Conservation (phyloP, 2,888 invertebrate species). For the Ophion costatus region DNA sequence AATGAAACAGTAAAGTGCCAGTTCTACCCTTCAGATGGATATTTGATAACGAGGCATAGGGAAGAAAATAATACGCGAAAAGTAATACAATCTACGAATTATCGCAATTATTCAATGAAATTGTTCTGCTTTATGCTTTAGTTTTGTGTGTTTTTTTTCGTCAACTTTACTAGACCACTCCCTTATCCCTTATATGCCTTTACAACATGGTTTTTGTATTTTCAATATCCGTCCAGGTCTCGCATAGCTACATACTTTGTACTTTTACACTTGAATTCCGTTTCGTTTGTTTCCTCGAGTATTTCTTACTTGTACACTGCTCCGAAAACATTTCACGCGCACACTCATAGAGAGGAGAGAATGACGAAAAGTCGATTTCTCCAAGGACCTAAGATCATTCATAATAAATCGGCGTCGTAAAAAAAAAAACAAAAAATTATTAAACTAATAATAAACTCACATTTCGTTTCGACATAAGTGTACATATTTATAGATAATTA, state of each 20-base stretch:
- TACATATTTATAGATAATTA: conserved; percentile 55
- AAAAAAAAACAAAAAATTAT: conserved; percentile 59
- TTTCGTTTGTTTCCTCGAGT: conserved; percentile 50
- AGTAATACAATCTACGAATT: conserved; percentile 19
- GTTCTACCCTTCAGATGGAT: conserved; percentile 58
- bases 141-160: conserved; percentile 20
- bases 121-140: conserved; percentile 5
- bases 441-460: conserved; percentile 64
- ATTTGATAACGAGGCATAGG: conserved; percentile 59
- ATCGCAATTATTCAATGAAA: conserved; percentile 32
- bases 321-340: conserved; percentile 20
- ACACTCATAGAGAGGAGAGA: conserved; percentile 14
- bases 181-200: conserved; percentile 77
- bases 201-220: conserved; percentile 72
- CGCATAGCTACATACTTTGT: conserved; percentile 76
- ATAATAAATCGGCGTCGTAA: conserved; percentile 53
- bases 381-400: conserved; percentile 47
- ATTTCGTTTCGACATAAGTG: conserved; percentile 56
- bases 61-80: conserved; percentile 36
- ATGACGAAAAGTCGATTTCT: conserved; percentile 35
- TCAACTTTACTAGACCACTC: conserved; percentile 75
- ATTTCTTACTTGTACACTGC: conserved; percentile 36
- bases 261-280: conserved; percentile 72
- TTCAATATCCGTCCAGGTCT: conserved; percentile 76
- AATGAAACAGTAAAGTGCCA: conserved; percentile 67